Base-by-base conservation (phyloP, 2,888 invertebrate species). In the Agriotes lineatus region DNA sequence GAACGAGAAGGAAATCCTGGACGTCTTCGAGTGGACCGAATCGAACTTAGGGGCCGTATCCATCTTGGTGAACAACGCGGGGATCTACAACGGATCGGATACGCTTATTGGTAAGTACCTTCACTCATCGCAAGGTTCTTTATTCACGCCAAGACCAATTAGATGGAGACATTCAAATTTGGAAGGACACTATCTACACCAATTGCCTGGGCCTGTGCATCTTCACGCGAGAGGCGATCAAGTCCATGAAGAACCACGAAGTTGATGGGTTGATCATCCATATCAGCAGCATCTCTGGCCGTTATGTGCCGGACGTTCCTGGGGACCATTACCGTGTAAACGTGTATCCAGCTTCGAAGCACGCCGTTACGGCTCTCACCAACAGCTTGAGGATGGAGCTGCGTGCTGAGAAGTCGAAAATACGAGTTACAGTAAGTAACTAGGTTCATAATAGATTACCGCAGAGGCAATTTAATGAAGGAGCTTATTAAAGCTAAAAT, bases 11-110 rank as follows among this genome's bases (percentile, higher is more conserved):
- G 57, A 69, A 58, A 66, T 69, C 25, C 30, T 65, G 12, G 61
- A 56, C 14, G 35, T 33, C 14, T 52, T 69, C 25, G 62, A 57
- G 2, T 69, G 66, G 65, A 20, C 58, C 19, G 65, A 61, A 66
- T 1, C 56, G 10, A 45, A 60, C 35, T 12, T 69, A 12, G 61
- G 61, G 1, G 20, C 50, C n/a, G 35, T 66, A 18, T 66, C 65
- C 1, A 69, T 69, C 33, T 39, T 66, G 16, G 35, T 69, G 2
- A 69, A 69, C n/a, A 69, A 69, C 18, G 69, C 69, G 0, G 65
- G 66, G 2, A 60, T 63, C 20, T 57, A 37, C 16, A 69, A 65
- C 18, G 64, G 69, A 7, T 68, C 63, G 6, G 65, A 59, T 20
- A 54, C 50, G 18, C 19, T 69, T 2, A 20, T n/a, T 3, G 67